Evolutionary conservation across 1,140 invertebrate species (phyloP).

Genomic region (Aphaenogaster rudis): DNA sequence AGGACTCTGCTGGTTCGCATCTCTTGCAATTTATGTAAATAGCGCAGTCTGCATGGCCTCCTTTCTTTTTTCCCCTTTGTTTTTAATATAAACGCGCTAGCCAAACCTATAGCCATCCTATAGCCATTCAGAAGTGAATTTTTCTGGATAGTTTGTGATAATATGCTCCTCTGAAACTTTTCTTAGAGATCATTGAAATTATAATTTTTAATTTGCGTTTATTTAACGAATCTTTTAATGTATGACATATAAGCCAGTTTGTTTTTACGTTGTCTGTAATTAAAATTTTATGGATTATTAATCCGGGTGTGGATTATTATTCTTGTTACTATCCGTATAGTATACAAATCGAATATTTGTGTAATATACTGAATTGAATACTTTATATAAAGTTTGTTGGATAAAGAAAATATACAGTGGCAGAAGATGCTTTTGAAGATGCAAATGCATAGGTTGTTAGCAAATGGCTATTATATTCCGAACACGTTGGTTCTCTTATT

Average conservation of each 20-base stretch:
- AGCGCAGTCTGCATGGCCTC: not conserved
- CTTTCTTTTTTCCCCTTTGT: not conserved
- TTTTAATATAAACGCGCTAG: conserved; percentile 18
- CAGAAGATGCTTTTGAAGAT: conserved; percentile 52
- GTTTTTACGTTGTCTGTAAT: not conserved
- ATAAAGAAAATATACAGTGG: not conserved
- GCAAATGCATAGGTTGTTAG: conserved; percentile 60
- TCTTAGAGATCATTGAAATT: not conserved
- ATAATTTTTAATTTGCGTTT: not conserved
- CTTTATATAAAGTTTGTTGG: not conserved
- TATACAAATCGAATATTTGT: not conserved
- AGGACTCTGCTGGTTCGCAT: conserved; percentile 33
- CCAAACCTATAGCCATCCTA: not conserved
- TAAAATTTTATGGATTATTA: conserved; percentile 6
- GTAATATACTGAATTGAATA: not conserved
- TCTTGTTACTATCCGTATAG: not conserved
- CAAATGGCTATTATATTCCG: conserved; percentile 65
- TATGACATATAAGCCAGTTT: not conserved
- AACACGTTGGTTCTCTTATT: conserved; percentile 75
- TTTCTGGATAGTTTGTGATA: not conserved
- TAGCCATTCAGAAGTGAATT: not conserved
- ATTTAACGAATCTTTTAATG: not conserved
- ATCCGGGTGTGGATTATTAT: not conserved
- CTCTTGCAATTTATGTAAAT: conserved; percentile 44
- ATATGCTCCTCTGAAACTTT: not conserved